phyloP scores from a whole-genome alignment of 1,140 invertebrate species.

The Anastrepha obliqua region DNA sequence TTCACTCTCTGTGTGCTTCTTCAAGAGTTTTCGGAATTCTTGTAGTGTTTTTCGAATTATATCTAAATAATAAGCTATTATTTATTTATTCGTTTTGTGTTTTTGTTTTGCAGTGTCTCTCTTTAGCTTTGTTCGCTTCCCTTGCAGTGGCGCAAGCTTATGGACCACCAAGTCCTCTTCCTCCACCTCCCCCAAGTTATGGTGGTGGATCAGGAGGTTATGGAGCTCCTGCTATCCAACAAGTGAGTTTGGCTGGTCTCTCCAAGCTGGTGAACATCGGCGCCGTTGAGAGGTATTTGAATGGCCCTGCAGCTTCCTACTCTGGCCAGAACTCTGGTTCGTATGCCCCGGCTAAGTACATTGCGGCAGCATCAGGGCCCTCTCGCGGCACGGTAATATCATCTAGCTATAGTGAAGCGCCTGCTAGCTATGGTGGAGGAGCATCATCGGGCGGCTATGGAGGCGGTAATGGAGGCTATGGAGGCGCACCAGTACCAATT shows the following conservation, averaged over 20 bases:
- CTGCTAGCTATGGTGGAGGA: conserved; percentile 21
- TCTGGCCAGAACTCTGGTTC: conserved; percentile 40
- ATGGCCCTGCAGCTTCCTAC: conserved; percentile 55
- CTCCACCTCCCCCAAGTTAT: conserved; percentile 57
- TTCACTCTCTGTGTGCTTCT: background rate
- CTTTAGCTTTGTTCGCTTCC: conserved; percentile 35
- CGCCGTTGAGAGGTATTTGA: conserved; percentile 50
- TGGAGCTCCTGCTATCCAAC: conserved; percentile 58
- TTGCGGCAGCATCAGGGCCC: background rate
- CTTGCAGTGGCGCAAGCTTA: background rate
- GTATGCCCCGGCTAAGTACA: conserved; percentile 4
- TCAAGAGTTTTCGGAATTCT: background rate
- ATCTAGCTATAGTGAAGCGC: background rate
- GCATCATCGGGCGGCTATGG: conserved; percentile 59
- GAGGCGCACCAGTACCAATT: conserved; percentile 46
- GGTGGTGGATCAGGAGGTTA: conserved; percentile 66
- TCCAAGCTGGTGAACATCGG: conserved; percentile 58
- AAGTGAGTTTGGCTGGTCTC: conserved; percentile 57
- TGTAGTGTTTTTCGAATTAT: too few relatives aligned
- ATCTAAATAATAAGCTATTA: too few relatives aligned
- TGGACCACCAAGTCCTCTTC: conserved; percentile 50
- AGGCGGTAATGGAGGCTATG: conserved; percentile 57
- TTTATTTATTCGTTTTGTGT: background rate
- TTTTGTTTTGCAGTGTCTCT: conserved; percentile 50
- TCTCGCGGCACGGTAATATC: background rate